Conservation (phyloP, 1,140 invertebrate genomes). For the Drosophila paulistorum region DNA sequence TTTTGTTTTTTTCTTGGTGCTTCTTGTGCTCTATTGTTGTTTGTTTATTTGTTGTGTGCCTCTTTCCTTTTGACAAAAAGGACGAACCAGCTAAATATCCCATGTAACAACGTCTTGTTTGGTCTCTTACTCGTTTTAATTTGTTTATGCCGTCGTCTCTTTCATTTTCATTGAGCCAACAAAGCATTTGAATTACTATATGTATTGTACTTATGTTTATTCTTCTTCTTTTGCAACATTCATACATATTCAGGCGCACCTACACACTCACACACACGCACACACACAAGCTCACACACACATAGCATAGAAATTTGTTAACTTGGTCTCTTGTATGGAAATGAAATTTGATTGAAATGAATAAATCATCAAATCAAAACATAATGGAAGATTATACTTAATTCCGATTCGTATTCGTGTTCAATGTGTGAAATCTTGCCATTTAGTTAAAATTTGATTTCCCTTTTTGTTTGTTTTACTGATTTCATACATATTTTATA, state of each 20-base stretch:
- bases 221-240: neutral
- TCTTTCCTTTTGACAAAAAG: conserved; percentile 1
- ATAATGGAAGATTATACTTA: conserved; percentile 7
- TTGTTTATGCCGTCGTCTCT: neutral
- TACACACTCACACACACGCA: neutral
- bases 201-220: neutral
- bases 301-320: conserved; percentile 17
- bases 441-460: no score
- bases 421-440: no score
- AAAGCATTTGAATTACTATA: neutral
- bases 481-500: neutral
- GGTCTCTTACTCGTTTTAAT: neutral
- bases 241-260: neutral
- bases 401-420: neutral
- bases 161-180: neutral
- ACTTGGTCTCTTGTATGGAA: conserved; percentile 15
- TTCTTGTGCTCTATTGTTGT: conserved; percentile 20
- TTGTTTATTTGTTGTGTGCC: conserved; percentile 28
- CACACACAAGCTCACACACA: neutral
- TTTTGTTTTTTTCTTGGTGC: conserved; percentile 23
- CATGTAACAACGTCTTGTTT: neutral
- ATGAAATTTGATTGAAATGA: conserved; percentile 7
- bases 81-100: conserved; percentile 11
- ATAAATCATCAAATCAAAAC: neutral
- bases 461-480: neutral